Base-by-base conservation (phyloP, 2,888 invertebrate species). In the Poecilus cupreus region DNA sequence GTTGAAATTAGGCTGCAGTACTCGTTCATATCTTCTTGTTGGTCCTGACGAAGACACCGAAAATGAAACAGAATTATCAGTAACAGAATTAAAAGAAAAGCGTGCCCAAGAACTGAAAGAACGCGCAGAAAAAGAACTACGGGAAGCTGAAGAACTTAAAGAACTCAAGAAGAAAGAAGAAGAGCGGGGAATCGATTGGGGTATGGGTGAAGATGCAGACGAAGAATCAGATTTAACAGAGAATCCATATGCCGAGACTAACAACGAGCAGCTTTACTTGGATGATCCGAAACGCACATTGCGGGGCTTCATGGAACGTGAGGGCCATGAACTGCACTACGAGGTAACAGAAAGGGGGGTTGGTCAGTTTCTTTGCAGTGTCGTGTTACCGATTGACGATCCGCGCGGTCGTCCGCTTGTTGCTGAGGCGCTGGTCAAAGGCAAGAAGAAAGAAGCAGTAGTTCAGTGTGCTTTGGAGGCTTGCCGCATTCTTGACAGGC, bases 201-300 rank as follows among this genome's bases (percentile, higher is more conserved):
- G 98, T 84, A 96, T 98, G 94, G 94, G 95, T 3, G 97, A 97
- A 84, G 97, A 97, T 86, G 97, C 96, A 0, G 96, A 96, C 84
- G 96, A 96, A 84, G 96, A 96, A 85, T 92, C 93, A 0, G 97
- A 97, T 86, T 87, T 96, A 2, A 89, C 93, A 0, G 95, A 96
- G 83, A 97, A 97, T 89, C 97, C 97, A 0, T 97, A 92, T 87
- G 96, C 97, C 0, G 90, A 91, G 70, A 93, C 94, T 0, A 93
- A 92, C 64, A 96, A 97, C 87, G 98, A 98, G 88, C 96, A 97
- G 83, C 88, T 98, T 16, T 98, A 97, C 88, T 89, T 97, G 43
- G 95, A 96, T 75, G 98, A 99, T 89, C 99, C 99, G 0, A 98
- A 98, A 89, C 98, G 98, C 88, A 96, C 98, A 0, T 89, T 99